Evolutionary conservation across 2,113 vertebrate species (phyloP).

Genomic region (Epinephelus lanceolatus): DNA sequence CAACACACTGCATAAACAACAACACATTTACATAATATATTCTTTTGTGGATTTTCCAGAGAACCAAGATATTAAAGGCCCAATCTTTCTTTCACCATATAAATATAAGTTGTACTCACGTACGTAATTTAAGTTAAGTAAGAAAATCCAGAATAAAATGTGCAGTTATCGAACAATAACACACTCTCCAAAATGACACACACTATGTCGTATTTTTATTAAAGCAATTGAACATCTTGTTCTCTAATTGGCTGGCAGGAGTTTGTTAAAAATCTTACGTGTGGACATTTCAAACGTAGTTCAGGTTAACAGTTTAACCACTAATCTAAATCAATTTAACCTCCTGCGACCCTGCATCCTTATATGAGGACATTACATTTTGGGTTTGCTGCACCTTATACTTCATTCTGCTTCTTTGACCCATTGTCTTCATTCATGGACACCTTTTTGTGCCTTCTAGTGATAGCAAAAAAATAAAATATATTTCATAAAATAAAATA

Average conservation of each 20-base stretch:
- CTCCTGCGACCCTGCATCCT: too few species aligned
- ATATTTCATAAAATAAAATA: too few species aligned
- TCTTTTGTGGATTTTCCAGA: not conserved
- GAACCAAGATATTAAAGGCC: not conserved
- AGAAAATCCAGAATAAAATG: not conserved
- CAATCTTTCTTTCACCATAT: not conserved
- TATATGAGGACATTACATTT: too few species aligned
- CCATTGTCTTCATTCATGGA: too few species aligned
- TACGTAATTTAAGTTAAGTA: not conserved
- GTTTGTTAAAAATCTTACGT: not conserved
- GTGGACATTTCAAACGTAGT: not conserved
- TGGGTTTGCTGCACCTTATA: too few species aligned
- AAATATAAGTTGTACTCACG: not conserved
- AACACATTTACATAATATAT: not conserved
- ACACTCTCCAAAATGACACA: not conserved
- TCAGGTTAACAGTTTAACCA: too few species aligned
- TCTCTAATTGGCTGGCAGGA: not conserved
- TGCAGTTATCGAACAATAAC: not conserved
- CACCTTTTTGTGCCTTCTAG: too few species aligned
- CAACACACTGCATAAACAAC: conserved; percentile 21
- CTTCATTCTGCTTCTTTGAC: too few species aligned
- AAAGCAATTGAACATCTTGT: not conserved
- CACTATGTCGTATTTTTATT: not conserved
- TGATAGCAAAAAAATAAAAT: too few species aligned
- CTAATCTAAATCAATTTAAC: too few species aligned